phyloP scores from a whole-genome alignment of 1,140 invertebrate genomes.

The Danaus plexippus region DNA sequence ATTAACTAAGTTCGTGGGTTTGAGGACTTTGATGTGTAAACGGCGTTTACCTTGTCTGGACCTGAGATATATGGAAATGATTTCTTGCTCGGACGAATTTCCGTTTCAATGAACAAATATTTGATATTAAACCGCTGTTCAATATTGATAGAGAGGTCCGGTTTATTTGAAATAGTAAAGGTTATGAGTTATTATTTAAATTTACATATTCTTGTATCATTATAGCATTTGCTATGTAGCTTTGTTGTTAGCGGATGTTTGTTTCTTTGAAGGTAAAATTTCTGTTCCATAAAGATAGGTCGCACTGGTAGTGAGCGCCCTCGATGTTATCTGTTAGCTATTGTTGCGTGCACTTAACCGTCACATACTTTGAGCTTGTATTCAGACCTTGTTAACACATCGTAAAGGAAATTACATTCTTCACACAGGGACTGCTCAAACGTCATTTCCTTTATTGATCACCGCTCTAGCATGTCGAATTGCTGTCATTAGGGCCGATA shows the following conservation, averaged over 20 bases:
- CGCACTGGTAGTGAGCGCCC: constrained; percentile 32
- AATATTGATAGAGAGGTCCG: constrained; percentile 34
- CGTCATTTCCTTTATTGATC: constrained; percentile 60
- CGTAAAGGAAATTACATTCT: constrained; percentile 69
- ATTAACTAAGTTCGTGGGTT: constrained; percentile 60
- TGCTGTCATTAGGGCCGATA: constrained; percentile 47
- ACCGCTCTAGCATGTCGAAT: constrained; percentile 52
- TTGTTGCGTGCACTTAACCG: constrained; percentile 68
- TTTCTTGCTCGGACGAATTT: constrained; percentile 60
- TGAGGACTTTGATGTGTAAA: constrained; percentile 59
- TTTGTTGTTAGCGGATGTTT: constrained; percentile 12
- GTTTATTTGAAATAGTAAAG: no score
- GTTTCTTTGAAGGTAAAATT: constrained; percentile 10
- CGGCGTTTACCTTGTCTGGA: constrained; percentile 47
- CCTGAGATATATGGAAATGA: constrained; percentile 49
- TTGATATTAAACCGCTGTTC: constrained; percentile 45
- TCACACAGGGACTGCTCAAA: constrained; percentile 49
- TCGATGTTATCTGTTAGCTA: constrained; percentile 55
- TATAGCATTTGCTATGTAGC: neutral
- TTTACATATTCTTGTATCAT: neutral
- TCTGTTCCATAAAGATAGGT: constrained; percentile 17
- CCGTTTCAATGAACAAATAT: constrained; percentile 54
- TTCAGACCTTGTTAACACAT: constrained; percentile 66
- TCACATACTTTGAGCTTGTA: constrained; percentile 50
- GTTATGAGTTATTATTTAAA: neutral